Evolutionary conservation across 2,888 invertebrate genomes (phyloP).

Genomic region (Lamellibrachia satsuma): DNA sequence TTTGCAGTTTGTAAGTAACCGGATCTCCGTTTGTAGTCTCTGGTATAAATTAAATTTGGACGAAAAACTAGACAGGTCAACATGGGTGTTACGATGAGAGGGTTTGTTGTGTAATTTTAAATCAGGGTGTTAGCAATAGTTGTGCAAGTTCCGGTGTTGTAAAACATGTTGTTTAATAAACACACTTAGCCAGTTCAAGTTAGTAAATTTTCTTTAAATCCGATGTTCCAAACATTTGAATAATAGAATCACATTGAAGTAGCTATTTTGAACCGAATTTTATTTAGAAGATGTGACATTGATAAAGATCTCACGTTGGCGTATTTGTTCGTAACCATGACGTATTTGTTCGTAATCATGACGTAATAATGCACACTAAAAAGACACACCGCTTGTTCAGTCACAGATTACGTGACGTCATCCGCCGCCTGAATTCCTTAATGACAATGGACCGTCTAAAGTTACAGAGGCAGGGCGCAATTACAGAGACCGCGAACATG

Average conservation of each 20-base stretch:
- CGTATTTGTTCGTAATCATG: neutral
- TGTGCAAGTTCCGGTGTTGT: too few species aligned
- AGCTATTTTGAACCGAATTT: neutral
- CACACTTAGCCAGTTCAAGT: too few species aligned
- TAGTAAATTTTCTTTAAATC: neutral
- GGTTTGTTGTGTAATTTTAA: too few species aligned
- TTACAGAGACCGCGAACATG: neutral
- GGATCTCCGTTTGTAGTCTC: too few species aligned
- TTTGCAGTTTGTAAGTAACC: too few species aligned
- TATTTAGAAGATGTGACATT: neutral
- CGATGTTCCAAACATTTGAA: neutral
- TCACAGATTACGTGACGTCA: neutral
- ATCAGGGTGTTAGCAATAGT: too few species aligned
- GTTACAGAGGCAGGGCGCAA: neutral
- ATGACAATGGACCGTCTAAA: neutral
- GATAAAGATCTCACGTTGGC: neutral
- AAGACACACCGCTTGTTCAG: neutral
- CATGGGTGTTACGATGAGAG: too few species aligned
- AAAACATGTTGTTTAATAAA: too few species aligned
- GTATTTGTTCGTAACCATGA: neutral
- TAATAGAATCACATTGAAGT: neutral
- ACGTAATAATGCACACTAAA: neutral
- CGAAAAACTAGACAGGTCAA: too few species aligned
- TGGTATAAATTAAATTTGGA: too few species aligned
- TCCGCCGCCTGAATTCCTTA: neutral